Evolutionary conservation across 2,113 vertebrate species (phyloP).

Genomic region (Fukomys damarensis): DNA sequence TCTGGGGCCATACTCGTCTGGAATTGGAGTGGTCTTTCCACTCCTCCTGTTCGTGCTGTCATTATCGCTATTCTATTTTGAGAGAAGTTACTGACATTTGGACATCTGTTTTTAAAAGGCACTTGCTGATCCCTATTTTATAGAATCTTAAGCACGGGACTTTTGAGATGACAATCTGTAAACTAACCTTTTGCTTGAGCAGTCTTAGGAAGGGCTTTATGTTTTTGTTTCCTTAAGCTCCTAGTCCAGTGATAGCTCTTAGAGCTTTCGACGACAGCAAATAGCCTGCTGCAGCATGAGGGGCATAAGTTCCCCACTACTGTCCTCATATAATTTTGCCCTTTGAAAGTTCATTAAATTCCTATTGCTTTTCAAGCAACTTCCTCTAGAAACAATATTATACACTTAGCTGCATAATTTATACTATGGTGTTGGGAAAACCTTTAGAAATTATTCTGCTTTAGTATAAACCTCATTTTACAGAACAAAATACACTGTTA

Average conservation of each 20-base stretch:
- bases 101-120: not conserved
- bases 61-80: not conserved
- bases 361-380: conserved; percentile 37
- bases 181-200: not conserved
- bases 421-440: conserved; percentile 11
- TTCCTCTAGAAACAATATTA: not conserved
- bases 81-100: not conserved
- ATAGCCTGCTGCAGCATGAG: not conserved
- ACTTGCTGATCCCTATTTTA: not conserved
- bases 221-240: not conserved
- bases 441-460: conserved; percentile 23
- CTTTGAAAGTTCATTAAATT: conserved; percentile 10
- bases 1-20: not conserved
- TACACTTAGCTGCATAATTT: not conserved
- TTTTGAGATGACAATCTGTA: not conserved
- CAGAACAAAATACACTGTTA: conserved; percentile 15
- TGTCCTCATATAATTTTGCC: not conserved
- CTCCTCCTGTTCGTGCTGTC: not conserved
- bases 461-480: conserved; percentile 14
- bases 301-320: not conserved
- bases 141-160: not conserved
- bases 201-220: not conserved
- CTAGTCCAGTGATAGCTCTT: no score
- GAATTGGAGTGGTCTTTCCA: not conserved
- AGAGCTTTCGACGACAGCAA: not conserved